Evolutionary conservation across 1,140 invertebrate genomes (phyloP), one percentile per base, ranked within the genome.

Genomic region (Drosophila jambulina): DNA sequence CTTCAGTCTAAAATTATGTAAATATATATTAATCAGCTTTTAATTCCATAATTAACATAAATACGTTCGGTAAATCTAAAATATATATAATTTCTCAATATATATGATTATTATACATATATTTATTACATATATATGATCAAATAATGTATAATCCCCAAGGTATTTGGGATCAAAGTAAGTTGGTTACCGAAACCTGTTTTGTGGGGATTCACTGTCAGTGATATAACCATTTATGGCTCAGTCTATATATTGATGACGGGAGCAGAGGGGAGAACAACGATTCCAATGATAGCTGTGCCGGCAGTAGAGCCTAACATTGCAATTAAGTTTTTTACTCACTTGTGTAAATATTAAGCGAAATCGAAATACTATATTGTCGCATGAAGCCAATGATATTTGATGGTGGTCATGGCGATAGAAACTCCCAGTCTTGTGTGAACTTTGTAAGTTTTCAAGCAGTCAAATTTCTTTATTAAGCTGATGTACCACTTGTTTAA

Each of bases 311-410:
- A 29, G 13, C 25, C 12, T 42, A 38, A 32, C 56, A 43, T 19
- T 21, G 25, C 56, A 62, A 65, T 65, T 62, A 62, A 43, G n/a
- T 12, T 32, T n/a, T 3, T 10, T 2, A 21, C 7, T 57, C 64
- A 48, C 21, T 17, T 57, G 64, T 70, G 25, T 45, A 70, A 70
- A 70, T 58, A 58, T 13, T 12, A 34, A 43, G n/a, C 23, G n/a
- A 17, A 12, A 19, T 38, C 1, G 15, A 45, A 54, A 15, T n/a
- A 12, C 4, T 13, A 19, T 40, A 25, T 15, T n/a, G n/a, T 59
- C 25, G 21, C 25, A 60, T 9, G 7, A 34, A 23, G n/a, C 3
- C n/a, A 3, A 29, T 9, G 4, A 7, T 27, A 15, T 13, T 27
- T 40, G 38, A 19, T n/a, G 40, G 40, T 17, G 13, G 19, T 23